These are phyloP conservation scores for Rhabdophis nuchalis DNA, from an alignment of 2,797 vertebrate species.

Conservation along the genomic window DNA sequence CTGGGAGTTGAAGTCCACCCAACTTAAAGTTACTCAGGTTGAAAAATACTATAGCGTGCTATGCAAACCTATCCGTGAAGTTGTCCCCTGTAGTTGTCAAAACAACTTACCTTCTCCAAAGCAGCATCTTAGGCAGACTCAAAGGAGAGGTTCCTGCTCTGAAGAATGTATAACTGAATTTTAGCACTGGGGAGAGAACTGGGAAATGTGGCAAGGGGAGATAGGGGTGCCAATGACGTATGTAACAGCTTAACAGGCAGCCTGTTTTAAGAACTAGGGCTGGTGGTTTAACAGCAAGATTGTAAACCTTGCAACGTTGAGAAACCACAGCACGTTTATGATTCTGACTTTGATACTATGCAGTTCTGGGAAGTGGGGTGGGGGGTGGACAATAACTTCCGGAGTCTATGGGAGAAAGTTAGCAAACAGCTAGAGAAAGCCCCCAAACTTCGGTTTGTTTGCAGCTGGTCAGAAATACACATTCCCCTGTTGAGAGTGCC, in stretches of 20 bases:
- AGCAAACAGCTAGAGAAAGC: conserved; percentile 39
- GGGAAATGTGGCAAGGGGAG: neutral
- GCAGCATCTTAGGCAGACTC: neutral
- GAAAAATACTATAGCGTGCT: neutral
- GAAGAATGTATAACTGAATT: neutral
- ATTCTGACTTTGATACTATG: conserved; percentile 30
- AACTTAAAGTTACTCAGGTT: neutral
- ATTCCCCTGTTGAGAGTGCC: conserved; percentile 70
- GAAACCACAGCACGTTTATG: conserved; percentile 15
- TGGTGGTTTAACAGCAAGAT: neutral
- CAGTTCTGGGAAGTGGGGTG: conserved; percentile 48
- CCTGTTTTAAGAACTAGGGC: neutral
- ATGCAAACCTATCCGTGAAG: neutral
- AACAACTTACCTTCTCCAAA: neutral
- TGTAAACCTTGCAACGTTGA: conserved; percentile 21
- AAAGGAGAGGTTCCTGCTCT: neutral
- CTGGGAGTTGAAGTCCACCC: neutral
- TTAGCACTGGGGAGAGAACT: neutral
- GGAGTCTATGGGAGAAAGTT: conserved; percentile 35
- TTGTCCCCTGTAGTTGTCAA: neutral
- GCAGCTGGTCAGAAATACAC: conserved; percentile 62
- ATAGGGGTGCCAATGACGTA: neutral
- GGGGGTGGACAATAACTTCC: conserved; percentile 37
- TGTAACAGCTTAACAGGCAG: neutral
- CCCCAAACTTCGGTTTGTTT: conserved; percentile 63